These are phyloP conservation scores for Panthera tigris DNA, from an alignment of 2,113 vertebrate genomes.

Conservation along the genomic window DNA sequence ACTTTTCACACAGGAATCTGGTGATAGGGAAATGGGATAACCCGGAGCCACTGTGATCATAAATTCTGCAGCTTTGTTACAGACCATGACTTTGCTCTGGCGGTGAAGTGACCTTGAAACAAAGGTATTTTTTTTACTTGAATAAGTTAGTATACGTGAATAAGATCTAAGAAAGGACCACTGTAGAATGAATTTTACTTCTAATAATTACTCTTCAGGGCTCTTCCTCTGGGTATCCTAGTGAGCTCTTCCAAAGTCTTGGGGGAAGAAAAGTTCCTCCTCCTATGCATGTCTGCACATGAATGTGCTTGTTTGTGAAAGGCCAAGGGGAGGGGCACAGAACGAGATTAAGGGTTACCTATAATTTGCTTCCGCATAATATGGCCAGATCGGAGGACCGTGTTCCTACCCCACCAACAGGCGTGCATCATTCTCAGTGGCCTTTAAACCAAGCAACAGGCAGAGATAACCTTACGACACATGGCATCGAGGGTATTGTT, in stretches of 20 bases:
- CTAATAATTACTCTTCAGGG: background rate
- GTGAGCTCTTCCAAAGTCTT: background rate
- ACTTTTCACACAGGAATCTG: background rate
- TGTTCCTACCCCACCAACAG: background rate
- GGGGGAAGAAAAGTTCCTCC: background rate
- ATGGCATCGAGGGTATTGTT: background rate
- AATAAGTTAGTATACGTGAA: background rate
- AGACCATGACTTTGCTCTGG: background rate
- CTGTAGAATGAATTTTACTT: background rate
- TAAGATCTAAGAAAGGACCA: background rate
- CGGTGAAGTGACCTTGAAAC: background rate
- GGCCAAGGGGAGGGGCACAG: background rate
- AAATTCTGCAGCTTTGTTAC: background rate
- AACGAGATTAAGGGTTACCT: slow-evolving; percentile 47
- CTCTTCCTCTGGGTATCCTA: background rate
- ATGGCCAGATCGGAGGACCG: background rate
- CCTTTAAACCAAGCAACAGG: slow-evolving; percentile 39
- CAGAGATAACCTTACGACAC: background rate
- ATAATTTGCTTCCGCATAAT: slow-evolving; percentile 29
- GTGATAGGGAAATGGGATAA: background rate
- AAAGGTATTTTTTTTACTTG: background rate
- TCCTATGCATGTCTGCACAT: background rate
- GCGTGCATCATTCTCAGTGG: background rate
- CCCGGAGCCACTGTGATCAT: background rate
- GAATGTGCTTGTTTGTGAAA: background rate